Base-by-base conservation (phyloP, 2,113 vertebrate genomes). In the Rhinolophus ferrumequinum region DNA sequence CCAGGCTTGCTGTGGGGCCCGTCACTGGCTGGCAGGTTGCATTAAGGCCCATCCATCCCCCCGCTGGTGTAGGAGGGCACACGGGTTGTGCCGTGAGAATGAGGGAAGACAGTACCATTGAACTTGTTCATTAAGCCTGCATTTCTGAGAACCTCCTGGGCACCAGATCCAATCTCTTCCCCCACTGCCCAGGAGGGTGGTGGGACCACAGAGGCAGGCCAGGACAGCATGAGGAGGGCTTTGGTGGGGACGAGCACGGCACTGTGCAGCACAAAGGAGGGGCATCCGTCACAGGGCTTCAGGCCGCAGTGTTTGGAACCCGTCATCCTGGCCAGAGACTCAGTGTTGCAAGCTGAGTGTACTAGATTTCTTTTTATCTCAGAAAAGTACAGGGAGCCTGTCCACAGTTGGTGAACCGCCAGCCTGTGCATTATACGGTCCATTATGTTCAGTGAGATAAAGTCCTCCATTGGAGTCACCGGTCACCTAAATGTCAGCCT, bases 331-430 rank as follows among this genome's bases (percentile, higher is more conserved):
- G 60, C 88, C 18, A 19, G 56, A 66, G n/a, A 21, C 33, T 16
- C 62, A 0, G 13, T 15, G 1, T 62, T 88, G 62, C n/a, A 38
- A 47, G 41, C 70, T 38, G 15, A 52, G 52, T 58, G 82, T 2
- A 22, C 69, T 85, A 18, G 56, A 54, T 84, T 67, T 95, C 69
- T 81, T 94, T 94, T 93, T 80, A 87, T 82, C 64, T 80, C 83
- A 12, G 69, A 12, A 73, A 89, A 88, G 41, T 30, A 47, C 80
- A 33, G n/a, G 41, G 72, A 87, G 66, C 56, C 87, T 56, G 44
- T 58, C 47, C 67, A 52, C 44, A 77, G 6, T 83, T 44, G 66
- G 58, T 30, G 90, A 89, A 33, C 64, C 44, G 1, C n/a, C 67
- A 72, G 82, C 52, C 77, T 50, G 15, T 70, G n/a, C 52, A 4